These are phyloP conservation scores for Neodiprion lecontei DNA, from an alignment of 1,140 invertebrate genomes.

Conservation along the genomic window DNA sequence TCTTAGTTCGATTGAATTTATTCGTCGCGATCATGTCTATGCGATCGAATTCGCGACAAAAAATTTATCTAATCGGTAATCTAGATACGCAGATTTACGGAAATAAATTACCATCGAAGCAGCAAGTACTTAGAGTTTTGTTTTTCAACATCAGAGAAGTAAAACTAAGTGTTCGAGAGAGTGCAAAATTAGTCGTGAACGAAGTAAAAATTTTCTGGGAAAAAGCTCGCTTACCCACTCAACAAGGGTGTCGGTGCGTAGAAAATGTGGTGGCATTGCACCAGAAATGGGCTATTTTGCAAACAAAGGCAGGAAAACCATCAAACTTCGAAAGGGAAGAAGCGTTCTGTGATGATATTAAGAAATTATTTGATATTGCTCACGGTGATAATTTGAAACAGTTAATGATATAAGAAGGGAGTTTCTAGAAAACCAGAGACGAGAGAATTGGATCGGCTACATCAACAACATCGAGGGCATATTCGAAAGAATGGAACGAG, in stretches of 20 bases:
- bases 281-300: conserved; percentile 19
- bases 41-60: too few species aligned
- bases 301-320: conserved; percentile 22
- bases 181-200: conserved; percentile 23
- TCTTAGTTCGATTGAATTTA: too few species aligned
- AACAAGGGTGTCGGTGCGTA: conserved; percentile 18
- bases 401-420: neutral
- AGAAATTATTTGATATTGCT: conserved; percentile 26
- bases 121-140: conserved; percentile 17
- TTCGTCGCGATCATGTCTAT: too few species aligned
- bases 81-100: neutral
- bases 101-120: neutral
- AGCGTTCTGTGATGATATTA: conserved; percentile 20
- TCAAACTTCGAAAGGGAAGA: conserved; percentile 23
- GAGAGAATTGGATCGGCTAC: neutral
- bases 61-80: neutral
- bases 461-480: neutral
- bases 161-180: conserved; percentile 19
- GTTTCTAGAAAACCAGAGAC: neutral
- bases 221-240: conserved; percentile 26
- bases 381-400: neutral
- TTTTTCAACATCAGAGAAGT: conserved; percentile 23
- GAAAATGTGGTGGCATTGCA: conserved; percentile 28
- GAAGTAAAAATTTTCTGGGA: conserved; percentile 28
- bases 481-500: neutral